Evolutionary conservation across 2,113 vertebrate species (phyloP).

Genomic region (Coracopsis vasa): DNA sequence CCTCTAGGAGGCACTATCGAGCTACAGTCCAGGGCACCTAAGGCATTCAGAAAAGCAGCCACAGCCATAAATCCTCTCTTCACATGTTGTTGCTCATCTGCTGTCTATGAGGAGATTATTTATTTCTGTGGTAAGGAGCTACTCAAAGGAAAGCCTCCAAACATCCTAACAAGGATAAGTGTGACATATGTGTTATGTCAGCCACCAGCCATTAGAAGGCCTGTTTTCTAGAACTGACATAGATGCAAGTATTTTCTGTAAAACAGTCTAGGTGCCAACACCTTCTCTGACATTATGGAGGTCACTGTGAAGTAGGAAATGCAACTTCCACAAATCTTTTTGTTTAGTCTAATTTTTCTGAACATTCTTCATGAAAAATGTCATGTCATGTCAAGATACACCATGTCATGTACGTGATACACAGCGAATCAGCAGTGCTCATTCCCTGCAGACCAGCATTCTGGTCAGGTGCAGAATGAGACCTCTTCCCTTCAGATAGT

Average conservation of each 20-base stretch:
- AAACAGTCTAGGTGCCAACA: conserved; percentile 6
- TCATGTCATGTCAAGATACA: background rate
- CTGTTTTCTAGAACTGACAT: conserved; percentile 58
- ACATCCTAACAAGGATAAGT: conserved; percentile 54
- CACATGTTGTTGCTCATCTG: conserved; percentile 48
- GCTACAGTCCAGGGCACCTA: background rate
- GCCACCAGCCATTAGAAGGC: conserved; percentile 29
- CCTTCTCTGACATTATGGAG: background rate
- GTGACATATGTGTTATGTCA: conserved; percentile 61
- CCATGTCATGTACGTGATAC: background rate
- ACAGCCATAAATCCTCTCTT: conserved; percentile 44
- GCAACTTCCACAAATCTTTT: background rate
- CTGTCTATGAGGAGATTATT: conserved; percentile 51
- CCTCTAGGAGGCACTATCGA: conserved; percentile 63
- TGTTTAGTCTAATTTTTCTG: background rate
- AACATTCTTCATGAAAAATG: background rate
- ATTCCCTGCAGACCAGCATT: background rate
- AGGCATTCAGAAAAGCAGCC: background rate
- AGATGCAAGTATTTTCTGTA: conserved; percentile 34
- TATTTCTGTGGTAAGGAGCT: conserved; percentile 55
- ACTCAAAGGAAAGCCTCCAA: conserved; percentile 65
- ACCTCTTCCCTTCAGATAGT: background rate
- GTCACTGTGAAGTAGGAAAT: conserved; percentile 13
- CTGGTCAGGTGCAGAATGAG: background rate
- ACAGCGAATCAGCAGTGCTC: background rate